phyloP scores from a whole-genome alignment of 2,113 vertebrate genomes.

The Sprattus sprattus region DNA sequence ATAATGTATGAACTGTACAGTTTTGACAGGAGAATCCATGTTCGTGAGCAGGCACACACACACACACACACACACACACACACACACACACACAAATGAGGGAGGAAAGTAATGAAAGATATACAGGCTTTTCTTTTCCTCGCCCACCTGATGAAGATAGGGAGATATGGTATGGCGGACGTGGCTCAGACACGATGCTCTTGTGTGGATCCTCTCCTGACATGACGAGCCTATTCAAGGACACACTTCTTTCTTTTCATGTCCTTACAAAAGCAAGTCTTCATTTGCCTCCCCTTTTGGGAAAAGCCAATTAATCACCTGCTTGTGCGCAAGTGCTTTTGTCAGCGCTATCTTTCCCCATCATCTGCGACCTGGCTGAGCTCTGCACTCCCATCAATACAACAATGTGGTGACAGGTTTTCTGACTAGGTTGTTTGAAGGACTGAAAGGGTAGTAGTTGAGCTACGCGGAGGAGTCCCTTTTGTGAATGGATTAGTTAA shows the following conservation, averaged over 20 bases:
- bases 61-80: neutral
- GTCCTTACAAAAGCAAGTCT: conserved; percentile 1
- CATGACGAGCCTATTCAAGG: neutral
- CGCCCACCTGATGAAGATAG: neutral
- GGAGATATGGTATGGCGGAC: neutral
- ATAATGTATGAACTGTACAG: conserved; percentile 9
- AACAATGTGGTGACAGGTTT: conserved; percentile 23
- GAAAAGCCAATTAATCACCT: neutral
- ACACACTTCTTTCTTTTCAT: neutral
- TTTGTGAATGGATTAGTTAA: conserved; percentile 73
- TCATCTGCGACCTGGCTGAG: neutral
- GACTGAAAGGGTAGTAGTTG: conserved; percentile 61
- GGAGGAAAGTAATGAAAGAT: neutral
- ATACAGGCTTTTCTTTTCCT: neutral
- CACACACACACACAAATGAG: neutral
- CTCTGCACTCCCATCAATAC: neutral
- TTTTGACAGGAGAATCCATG: conserved; percentile 10
- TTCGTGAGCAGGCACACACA: neutral
- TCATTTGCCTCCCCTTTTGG: neutral
- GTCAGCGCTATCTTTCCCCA: neutral
- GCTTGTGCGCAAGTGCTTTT: neutral
- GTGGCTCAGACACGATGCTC: no score
- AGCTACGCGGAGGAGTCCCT: conserved; percentile 63
- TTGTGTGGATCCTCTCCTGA: neutral
- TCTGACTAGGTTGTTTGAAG: conserved; percentile 68